phyloP scores from a whole-genome alignment of 2,888 invertebrate genomes.

The Tryphoninae sp. region DNA sequence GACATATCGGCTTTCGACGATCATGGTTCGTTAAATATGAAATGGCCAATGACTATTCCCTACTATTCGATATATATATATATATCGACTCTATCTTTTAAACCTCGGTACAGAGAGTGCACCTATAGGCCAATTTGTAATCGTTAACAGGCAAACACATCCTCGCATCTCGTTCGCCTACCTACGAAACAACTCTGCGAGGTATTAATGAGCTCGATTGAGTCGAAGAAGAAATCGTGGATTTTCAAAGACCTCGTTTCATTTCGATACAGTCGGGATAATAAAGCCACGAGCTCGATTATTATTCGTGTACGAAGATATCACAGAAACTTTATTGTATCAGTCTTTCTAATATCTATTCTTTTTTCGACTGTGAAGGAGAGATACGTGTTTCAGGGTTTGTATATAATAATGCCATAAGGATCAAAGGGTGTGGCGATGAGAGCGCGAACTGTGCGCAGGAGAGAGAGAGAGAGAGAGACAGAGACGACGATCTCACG shows the following conservation, averaged over 20 bases:
- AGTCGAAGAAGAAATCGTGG: slow-evolving; percentile 13
- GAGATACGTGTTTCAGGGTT: slow-evolving; percentile 12
- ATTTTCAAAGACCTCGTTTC: slow-evolving; percentile 13
- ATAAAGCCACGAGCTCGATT: background rate
- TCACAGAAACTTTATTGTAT: slow-evolving; percentile 31
- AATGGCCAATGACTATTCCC: background rate
- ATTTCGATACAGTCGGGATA: background rate
- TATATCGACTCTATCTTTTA: slow-evolving; percentile 69
- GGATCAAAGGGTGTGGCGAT: slow-evolving; percentile 64
- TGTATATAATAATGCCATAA: slow-evolving; percentile 46
- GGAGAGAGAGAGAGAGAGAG: slow-evolving; percentile 3
- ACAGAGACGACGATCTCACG: slow-evolving; percentile 56
- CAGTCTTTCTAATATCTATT: slow-evolving; percentile 45
- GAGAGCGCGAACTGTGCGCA: slow-evolving; percentile 34
- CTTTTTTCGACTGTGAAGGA: slow-evolving; percentile 41
- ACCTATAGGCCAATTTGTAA: slow-evolving; percentile 79
- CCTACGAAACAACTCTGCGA: slow-evolving; percentile 27
- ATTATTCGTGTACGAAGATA: slow-evolving; percentile 35
- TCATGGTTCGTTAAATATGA: background rate
- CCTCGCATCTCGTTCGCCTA: slow-evolving; percentile 55
- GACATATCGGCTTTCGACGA: background rate
- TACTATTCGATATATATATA: slow-evolving; percentile 1
- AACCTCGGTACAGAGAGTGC: slow-evolving; percentile 74
- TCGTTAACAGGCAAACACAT: slow-evolving; percentile 75
- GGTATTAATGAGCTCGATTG: slow-evolving; percentile 33